phyloP scores from a whole-genome alignment of 2,888 invertebrate species.

The Cotesia congregata region DNA sequence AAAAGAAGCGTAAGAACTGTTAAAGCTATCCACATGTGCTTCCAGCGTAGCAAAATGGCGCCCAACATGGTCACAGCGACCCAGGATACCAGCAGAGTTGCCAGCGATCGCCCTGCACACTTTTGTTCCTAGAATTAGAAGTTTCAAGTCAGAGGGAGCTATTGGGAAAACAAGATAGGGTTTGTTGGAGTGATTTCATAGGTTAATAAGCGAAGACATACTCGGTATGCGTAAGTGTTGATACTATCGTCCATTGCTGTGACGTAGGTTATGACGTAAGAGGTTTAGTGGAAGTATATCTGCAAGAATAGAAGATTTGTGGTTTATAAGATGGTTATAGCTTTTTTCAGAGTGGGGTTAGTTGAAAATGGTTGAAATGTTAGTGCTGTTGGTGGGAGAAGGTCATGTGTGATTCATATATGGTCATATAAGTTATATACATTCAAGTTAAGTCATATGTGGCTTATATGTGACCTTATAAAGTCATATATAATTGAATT shows the following conservation, averaged over 20 bases:
- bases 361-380: no score
- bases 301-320: slow-evolving; percentile 1
- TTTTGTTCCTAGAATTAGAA: slow-evolving; percentile 50
- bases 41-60: slow-evolving; percentile 57
- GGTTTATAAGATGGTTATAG: no score
- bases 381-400: no score
- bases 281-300: neutral
- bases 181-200: neutral
- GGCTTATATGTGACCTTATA: no score
- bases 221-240: slow-evolving; percentile 14
- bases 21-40: slow-evolving; percentile 61
- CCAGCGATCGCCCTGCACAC: slow-evolving; percentile 57
- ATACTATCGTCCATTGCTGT: slow-evolving; percentile 10
- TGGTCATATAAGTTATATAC: no score
- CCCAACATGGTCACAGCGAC: slow-evolving; percentile 58
- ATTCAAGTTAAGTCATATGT: no score
- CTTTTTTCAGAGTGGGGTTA: no score
- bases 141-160: neutral
- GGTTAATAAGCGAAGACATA: slow-evolving; percentile 18
- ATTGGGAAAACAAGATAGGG: neutral
- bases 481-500: no score
- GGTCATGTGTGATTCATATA: no score
- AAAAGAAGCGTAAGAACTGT: slow-evolving; percentile 57
- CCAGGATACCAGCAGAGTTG: slow-evolving; percentile 58
- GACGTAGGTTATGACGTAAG: neutral